These are phyloP conservation scores for Thomomys bottae DNA, from an alignment of 2,113 vertebrate species.

Conservation along the genomic window DNA sequence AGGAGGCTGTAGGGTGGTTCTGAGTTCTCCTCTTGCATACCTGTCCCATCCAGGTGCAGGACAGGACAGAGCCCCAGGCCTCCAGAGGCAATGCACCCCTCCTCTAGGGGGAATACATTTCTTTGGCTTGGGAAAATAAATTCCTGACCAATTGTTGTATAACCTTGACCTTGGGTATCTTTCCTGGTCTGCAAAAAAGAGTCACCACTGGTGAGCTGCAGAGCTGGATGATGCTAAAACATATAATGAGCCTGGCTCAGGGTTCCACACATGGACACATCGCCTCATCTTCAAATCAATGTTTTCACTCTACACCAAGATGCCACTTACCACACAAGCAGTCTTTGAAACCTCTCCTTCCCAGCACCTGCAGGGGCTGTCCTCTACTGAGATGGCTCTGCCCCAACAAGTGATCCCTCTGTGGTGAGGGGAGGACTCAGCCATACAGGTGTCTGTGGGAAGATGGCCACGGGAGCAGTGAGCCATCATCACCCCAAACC, in stretches of 20 bases:
- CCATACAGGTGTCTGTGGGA: not conserved
- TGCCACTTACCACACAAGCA: not conserved
- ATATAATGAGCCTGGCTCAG: not conserved
- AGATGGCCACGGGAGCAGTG: not conserved
- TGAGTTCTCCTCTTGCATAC: not conserved
- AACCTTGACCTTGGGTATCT: not conserved
- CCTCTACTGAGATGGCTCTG: not conserved
- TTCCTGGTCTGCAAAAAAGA: not conserved
- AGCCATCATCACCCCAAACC: too few species aligned
- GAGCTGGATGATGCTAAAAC: not conserved
- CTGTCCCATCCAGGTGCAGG: not conserved
- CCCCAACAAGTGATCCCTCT: not conserved
- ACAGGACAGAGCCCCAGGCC: not conserved
- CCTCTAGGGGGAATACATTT: not conserved
- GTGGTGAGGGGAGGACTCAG: not conserved
- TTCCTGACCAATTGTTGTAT: not conserved
- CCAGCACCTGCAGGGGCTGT: too few species aligned
- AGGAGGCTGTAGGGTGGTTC: not conserved
- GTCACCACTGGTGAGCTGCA: not conserved
- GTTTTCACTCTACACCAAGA: too few species aligned
- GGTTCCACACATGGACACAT: not conserved
- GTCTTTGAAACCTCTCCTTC: not conserved
- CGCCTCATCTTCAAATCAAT: not conserved
- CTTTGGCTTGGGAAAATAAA: not conserved
- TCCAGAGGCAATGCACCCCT: accelerated